Base-by-base conservation (phyloP, 2,797 vertebrate species). In the Hephaestus fuliginosus region DNA sequence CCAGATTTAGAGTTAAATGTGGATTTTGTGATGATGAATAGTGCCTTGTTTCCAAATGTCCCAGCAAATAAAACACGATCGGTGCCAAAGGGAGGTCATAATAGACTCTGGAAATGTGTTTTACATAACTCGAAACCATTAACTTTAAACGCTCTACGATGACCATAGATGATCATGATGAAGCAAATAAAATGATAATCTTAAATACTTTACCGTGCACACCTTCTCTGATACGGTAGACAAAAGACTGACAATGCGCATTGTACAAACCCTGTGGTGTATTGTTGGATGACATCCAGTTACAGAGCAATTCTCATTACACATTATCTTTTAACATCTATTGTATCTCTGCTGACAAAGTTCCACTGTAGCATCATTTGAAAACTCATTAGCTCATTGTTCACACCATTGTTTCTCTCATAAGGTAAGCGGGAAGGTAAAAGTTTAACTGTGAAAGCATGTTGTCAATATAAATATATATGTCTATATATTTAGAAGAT, bases 301-400 rank as follows among this genome's bases (percentile, higher is more conserved):
- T 33, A 33, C 30, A 52, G 18, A 72, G 30, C 11, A 44, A 52
- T 43, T 58, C 22, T 80, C 30, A 22, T 53, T 28, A 36, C n/a
- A 65, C 28, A 20, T 61, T 11, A 65, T 65, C 28, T 64, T 75
- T 69, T 18, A 51, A 11, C 20, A 70, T 53, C 20, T 12, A 14
- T 2, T 0, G 5, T 22, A 57, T 44, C 0, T 63, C n/a, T 55
- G 22, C 48, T 63, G 39, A 49, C 49, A 30, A 56, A 48, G 14
- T 44, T 5, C 10, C 41, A 57, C 12, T 58, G 17, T 4, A 55
- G 20, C 28, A 65, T 46, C 18, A 15, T 67, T 28, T 7, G 8
- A 28, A 2, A 18, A 17, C 0, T 63, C 49, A 48, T 39, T 6
- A 36, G 25, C 25, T n/a, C 12, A 33, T 28, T 30, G 28, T 11